Evolutionary conservation across 2,888 invertebrate genomes (phyloP).

Genomic region (Meandrusa payeni): DNA sequence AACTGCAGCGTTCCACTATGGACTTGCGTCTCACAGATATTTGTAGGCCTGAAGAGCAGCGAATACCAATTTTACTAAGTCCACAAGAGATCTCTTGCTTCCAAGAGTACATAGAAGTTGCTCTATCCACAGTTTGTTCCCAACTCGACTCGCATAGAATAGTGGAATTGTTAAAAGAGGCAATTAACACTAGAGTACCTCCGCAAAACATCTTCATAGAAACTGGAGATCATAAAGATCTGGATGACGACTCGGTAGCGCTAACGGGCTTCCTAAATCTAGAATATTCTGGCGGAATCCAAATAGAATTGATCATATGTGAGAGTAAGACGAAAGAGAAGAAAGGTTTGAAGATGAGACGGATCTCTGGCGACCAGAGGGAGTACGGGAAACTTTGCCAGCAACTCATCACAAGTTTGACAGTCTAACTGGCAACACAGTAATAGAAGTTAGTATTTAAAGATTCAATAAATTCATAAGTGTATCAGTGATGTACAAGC

Average conservation of each 20-base stretch:
- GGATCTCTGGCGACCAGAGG: slow-evolving; percentile 93
- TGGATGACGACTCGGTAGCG: slow-evolving; percentile 47
- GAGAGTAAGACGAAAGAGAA: slow-evolving; percentile 86
- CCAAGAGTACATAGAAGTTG: slow-evolving; percentile 84
- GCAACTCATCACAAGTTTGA: slow-evolving; percentile 92
- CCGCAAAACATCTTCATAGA: slow-evolving; percentile 80
- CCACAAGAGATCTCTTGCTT: slow-evolving; percentile 65
- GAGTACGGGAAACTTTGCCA: slow-evolving; percentile 94
- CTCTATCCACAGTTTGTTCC: slow-evolving; percentile 89
- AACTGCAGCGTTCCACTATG: slow-evolving; percentile 67
- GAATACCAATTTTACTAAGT: slow-evolving; percentile 62
- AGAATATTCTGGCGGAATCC: slow-evolving; percentile 91
- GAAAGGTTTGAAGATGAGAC: slow-evolving; percentile 91
- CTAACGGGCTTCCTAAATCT: slow-evolving; percentile 82
- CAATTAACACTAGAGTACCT: slow-evolving; percentile 89
- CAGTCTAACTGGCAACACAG: slow-evolving; percentile 73
- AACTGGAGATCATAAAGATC: slow-evolving; percentile 53
- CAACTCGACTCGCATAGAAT: slow-evolving; percentile 90
- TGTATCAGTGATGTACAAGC: slow-evolving; percentile 22
- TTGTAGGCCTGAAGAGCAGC: slow-evolving; percentile 53
- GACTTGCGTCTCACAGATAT: slow-evolving; percentile 65
- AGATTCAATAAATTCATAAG: too few species aligned
- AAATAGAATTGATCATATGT: slow-evolving; percentile 91
- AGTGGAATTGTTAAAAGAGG: slow-evolving; percentile 88
- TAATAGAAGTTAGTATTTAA: too few species aligned